Conservation (phyloP, 92 coral and sea anemone genomes). For the Blastomussa wellsi region DNA sequence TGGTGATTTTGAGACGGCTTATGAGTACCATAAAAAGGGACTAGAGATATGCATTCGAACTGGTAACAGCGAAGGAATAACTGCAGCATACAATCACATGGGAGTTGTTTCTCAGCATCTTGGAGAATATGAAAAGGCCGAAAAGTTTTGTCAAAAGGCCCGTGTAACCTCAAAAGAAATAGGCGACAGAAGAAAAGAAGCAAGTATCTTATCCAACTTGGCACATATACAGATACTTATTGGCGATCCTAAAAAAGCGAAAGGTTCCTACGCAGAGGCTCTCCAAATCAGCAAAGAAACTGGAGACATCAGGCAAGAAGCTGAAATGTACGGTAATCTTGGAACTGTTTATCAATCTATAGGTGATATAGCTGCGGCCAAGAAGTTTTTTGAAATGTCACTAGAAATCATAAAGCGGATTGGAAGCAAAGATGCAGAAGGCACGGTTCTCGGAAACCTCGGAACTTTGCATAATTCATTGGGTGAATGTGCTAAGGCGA, state of each 20-base stretch:
- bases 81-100: not conserved
- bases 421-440: not conserved
- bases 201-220: not conserved
- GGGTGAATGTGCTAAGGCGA: conserved; percentile 19
- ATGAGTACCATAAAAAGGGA: not conserved
- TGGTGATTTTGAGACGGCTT: not conserved
- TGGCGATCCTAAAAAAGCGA: not conserved
- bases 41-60: not conserved
- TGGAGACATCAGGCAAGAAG: not conserved
- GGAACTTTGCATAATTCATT: not conserved
- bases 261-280: not conserved
- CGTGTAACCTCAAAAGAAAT: not conserved
- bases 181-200: not conserved
- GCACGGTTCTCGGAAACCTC: not conserved
- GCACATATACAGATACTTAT: not conserved
- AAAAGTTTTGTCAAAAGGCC: not conserved
- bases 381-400: not conserved
- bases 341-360: not conserved
- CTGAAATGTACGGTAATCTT: not conserved
- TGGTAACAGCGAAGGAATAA: not conserved
- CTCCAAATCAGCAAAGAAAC: not conserved
- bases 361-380: not conserved
- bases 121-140: not conserved
- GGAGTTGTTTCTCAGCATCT: not conserved
- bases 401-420: not conserved